Evolutionary conservation across 2,797 vertebrate species (phyloP).

Genomic region (Ctenopoma kingsleyae): DNA sequence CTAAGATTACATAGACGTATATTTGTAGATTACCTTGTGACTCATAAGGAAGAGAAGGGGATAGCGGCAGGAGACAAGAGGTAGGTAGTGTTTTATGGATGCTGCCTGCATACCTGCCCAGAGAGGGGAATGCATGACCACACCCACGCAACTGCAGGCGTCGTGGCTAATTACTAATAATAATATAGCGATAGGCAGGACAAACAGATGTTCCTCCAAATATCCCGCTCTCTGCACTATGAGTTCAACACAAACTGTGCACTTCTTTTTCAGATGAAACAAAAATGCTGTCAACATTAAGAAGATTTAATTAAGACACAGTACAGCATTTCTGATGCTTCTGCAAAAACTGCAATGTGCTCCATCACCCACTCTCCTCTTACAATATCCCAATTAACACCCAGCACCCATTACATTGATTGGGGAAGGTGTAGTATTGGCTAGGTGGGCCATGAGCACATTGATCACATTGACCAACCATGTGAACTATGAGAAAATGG

Average conservation of each 20-base stretch:
- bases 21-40: slow-evolving; percentile 14
- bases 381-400: slow-evolving; percentile 81
- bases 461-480: slow-evolving; percentile 81
- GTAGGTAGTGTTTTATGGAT: slow-evolving; percentile 40
- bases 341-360: slow-evolving; percentile 61
- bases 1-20: neutral
- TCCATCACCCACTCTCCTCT: slow-evolving; percentile 58
- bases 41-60: slow-evolving; percentile 24
- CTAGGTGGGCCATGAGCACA: slow-evolving; percentile 74
- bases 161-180: slow-evolving; percentile 78
- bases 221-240: slow-evolving; percentile 8
- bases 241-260: slow-evolving; percentile 7
- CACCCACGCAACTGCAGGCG: slow-evolving; percentile 69
- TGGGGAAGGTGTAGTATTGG: slow-evolving; percentile 76
- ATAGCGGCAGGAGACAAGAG: slow-evolving; percentile 19
- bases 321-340: slow-evolving; percentile 67
- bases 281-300: slow-evolving; percentile 46
- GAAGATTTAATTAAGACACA: slow-evolving; percentile 52
- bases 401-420: slow-evolving; percentile 81
- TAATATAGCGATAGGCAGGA: slow-evolving; percentile 75
- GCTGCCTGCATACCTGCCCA: slow-evolving; percentile 68
- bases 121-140: slow-evolving; percentile 64
- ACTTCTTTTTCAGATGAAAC: slow-evolving; percentile 42
- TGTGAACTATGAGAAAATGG: slow-evolving; percentile 81
- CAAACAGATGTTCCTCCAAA: slow-evolving; percentile 82